A percentile compares a stretch with the other conserved stretches of the same genome.
Conservation (phyloP, 2,113 vertebrate species). For the Hassar affinis region DNA sequence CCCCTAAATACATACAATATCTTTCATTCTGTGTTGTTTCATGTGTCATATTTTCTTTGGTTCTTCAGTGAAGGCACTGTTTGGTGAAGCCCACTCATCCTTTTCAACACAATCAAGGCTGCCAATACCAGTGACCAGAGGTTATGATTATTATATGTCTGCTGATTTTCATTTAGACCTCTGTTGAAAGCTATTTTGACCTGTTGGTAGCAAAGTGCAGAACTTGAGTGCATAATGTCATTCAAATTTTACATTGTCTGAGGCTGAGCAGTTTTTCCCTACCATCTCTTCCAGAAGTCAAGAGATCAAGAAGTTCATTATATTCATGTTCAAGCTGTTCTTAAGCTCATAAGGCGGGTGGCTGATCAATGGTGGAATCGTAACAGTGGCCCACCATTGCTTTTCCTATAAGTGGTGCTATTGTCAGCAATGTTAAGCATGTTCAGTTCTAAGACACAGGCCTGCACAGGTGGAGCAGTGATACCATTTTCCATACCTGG, state of each 20-base stretch:
- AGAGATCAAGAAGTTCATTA: not conserved
- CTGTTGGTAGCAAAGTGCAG: not conserved
- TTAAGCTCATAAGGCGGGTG: not conserved
- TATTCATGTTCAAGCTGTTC: not conserved
- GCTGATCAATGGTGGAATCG: not conserved
- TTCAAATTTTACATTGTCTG: not conserved
- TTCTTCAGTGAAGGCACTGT: not conserved
- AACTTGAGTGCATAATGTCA: not conserved
- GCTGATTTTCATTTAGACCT: not conserved
- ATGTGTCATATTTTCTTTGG: not conserved
- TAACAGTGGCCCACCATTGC: not conserved
- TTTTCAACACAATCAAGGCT: not conserved
- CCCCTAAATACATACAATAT: too few relatives aligned
- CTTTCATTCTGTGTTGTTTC: not conserved
- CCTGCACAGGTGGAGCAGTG: not conserved
- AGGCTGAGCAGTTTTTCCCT: not conserved
- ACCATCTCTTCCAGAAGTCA: not conserved
- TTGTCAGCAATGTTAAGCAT: not conserved
- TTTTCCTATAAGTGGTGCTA: not conserved
- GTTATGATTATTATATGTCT: not conserved
- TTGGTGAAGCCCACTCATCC: not conserved
- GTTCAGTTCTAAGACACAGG: not conserved
- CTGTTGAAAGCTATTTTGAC: not conserved
- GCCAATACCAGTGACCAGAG: not conserved
- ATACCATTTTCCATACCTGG: not conserved